Evolutionary conservation across 2,888 invertebrate species (phyloP), one percentile per base, ranked within the genome.

Genomic region (Trypoxylon attenuatum): DNA sequence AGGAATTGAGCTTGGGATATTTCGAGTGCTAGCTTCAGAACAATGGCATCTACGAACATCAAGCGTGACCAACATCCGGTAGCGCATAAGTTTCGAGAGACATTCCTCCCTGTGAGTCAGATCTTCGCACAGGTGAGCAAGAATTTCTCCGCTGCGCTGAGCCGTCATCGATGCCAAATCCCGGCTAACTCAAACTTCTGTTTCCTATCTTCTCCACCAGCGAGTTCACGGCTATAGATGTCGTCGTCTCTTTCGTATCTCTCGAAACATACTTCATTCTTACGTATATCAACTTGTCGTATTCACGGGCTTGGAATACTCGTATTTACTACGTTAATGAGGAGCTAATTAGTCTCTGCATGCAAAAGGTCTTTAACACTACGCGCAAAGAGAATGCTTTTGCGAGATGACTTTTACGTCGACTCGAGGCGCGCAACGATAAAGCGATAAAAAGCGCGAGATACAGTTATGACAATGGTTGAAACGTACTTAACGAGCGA

Each of bases 21-120:
- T 82, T 79, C 71, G 74, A 74, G 81, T 78, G 73, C 73, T 75
- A 77, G 77, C 70, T 79, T 81, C 63, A 73, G 69, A 81, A 81
- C 79, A 81, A 76, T 76, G 76, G 72, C 68, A 76, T 76, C 67
- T 67, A 15, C 56, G 56, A 59, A 69, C 74, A 75, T 73, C 68
- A 64, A 63, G 59, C 50, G 62, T 62, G 46, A 55, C 66, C 62
- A 65, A 71, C 71, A 67, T 71, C 61, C 63, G 62, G 52, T 29
- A 25, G 38, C 22, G 0, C 23, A 16, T 13, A 3, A 27, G 39
- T 51, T 29, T 29, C 57, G 51, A 19, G 51, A 43, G 39, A 59
- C 52, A 53, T 41, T 52, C 46, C 27, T 15, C 19, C 5, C 18
- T 6, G 45, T 41, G 45, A 65, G 56, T 54, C 51, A 39, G 13